phyloP scores from a whole-genome alignment of 2,113 vertebrate genomes.

The Prunella himalayana region DNA sequence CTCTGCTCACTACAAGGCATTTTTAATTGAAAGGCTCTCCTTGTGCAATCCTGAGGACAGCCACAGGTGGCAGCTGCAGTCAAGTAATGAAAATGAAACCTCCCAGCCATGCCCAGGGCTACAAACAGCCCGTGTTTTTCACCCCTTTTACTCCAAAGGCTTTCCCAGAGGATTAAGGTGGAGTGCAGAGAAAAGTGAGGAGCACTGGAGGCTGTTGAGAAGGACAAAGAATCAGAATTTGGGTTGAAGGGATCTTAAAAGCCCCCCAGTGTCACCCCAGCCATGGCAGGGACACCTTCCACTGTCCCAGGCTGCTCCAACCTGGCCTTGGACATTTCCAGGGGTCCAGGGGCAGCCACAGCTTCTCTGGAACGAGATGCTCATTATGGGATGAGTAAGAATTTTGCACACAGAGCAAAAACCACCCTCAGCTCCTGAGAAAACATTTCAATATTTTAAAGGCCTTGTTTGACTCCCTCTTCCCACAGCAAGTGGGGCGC shows the following conservation, averaged over 20 bases:
- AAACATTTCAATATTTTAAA: not conserved
- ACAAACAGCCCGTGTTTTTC: accelerated
- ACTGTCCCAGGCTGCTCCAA: not conserved
- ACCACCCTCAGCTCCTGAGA: not conserved
- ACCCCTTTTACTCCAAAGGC: not conserved
- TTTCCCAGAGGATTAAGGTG: accelerated
- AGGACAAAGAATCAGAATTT: not conserved
- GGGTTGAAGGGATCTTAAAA: not conserved
- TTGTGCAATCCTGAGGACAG: not conserved
- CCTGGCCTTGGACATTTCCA: not conserved
- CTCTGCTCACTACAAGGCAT: not conserved
- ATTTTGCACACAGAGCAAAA: not conserved
- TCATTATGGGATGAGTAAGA: not conserved
- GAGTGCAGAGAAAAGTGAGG: accelerated
- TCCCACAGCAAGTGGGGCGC: not conserved
- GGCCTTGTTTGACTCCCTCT: not conserved
- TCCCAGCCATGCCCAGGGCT: not conserved
- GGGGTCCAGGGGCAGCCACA: not conserved
- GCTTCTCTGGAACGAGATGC: not conserved
- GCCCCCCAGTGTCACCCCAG: not conserved
- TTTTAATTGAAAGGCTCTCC: not conserved
- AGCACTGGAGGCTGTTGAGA: accelerated
- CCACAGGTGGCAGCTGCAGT: not conserved
- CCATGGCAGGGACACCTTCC: not conserved
- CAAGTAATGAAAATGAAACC: not conserved